phyloP scores from a whole-genome alignment of 1,140 invertebrate species.

The Zaprionus vittiger region DNA sequence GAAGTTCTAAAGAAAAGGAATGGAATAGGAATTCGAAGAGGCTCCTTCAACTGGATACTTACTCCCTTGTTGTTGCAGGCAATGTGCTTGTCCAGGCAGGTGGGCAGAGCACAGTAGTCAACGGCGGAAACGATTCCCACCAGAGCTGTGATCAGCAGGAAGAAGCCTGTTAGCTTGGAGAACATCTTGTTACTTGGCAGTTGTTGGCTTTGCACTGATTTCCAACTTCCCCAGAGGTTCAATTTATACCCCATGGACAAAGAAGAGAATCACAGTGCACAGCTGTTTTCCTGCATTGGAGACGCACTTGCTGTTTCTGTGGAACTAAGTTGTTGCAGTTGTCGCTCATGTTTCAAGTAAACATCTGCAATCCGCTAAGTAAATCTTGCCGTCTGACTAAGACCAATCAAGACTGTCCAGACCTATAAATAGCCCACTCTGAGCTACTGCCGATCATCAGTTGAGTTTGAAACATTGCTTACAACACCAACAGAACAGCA shows the following conservation, averaged over 20 bases:
- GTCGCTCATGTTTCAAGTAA: background rate
- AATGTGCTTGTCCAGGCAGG: constrained; percentile 70
- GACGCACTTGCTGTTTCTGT: constrained; percentile 2
- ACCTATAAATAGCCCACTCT: constrained; percentile 14
- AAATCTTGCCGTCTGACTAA: background rate
- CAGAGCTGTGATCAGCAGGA: constrained; percentile 10
- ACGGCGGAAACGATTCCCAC: constrained; percentile 3
- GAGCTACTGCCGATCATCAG: constrained; percentile 7
- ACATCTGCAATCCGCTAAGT: background rate
- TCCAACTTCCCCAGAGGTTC: background rate
- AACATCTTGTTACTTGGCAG: background rate
- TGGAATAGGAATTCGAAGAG: background rate
- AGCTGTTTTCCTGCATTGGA: constrained; percentile 11
- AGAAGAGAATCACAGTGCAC: background rate
- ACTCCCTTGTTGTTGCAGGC: constrained; percentile 74
- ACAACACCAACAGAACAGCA: too few species aligned
- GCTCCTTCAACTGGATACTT: constrained; percentile 19
- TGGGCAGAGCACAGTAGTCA: constrained; percentile 70
- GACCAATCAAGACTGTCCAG: too few species aligned
- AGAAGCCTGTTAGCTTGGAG: background rate
- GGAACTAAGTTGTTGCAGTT: background rate
- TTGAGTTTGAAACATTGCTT: background rate
- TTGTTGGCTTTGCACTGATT: constrained; percentile 14
- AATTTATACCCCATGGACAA: background rate
- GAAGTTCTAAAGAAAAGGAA: constrained; percentile 42